Base-by-base conservation (phyloP, 2,113 vertebrate species). In the Clinocottus analis region DNA sequence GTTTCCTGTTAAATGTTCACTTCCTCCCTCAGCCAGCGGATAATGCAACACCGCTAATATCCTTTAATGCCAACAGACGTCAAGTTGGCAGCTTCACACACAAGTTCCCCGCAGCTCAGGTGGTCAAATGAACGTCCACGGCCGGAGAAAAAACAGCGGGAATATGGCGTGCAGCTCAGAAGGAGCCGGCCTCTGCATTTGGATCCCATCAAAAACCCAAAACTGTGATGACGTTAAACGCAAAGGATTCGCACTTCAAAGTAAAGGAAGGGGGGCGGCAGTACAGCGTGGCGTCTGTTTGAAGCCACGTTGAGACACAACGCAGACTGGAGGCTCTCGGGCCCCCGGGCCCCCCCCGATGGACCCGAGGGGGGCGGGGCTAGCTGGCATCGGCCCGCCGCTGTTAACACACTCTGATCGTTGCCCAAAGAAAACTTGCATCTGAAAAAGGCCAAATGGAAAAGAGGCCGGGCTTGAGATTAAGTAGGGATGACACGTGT, bases 211-310 rank as follows among this genome's bases (percentile, higher is more conserved):
- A 87, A 83, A 91, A 87, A n/a, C n/a, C n/a, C 76, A 63, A 13
- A 85, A 72, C 69, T 56, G 67, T 31, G 74, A 84, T 91, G 89
- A 92, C 83, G 63, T 90, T 76, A 82, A 90, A 85, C 76, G 82
- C 81, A 33, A 86, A 86, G 72, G 77, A 88, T 85, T 85, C 85
- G 87, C 89, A 92, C 92, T 92, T 94, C 90, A 94, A 92, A 92
- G 89, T 64, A 9, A 11, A 39, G 59, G 72, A 61, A 0, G 23
- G 7, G 77, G 75, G 74, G 73, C 17, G n/a, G n/a, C 68, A 67
- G 83, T 69, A 87, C 87, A 92, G 86, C 82, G 83, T 67, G 77
- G 70, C 23, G 75, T 89, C 92, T 91, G 85, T 92, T 79, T 89
- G 87, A 86, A 89, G 88, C 77, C 85, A 69, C 82, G 86, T 89